phyloP scores from a whole-genome alignment of 2,797 vertebrate genomes.

The Sebastes iracundus region DNA sequence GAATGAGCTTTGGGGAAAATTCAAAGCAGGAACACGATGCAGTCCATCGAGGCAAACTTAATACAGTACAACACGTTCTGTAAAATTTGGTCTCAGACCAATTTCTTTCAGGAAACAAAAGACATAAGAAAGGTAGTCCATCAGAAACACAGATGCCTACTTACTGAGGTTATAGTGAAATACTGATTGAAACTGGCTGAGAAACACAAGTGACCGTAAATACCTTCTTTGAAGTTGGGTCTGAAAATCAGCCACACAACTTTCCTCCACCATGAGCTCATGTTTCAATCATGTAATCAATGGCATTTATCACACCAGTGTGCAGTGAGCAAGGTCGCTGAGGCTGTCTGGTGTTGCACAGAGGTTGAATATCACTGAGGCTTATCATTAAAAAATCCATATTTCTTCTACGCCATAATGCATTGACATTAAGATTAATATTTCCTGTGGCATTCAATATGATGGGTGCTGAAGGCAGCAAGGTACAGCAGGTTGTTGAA shows the following conservation, averaged over 20 bases:
- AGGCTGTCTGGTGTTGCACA: conserved; percentile 5
- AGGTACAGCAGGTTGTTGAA: neutral
- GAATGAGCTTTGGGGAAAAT: conserved; percentile 22
- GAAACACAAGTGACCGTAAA: neutral
- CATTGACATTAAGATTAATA: neutral
- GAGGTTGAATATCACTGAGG: conserved; percentile 12
- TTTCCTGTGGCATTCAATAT: conserved; percentile 8
- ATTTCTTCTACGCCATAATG: conserved; percentile 1
- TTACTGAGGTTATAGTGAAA: conserved; percentile 1
- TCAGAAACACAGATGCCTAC: neutral
- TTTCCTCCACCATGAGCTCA: conserved; percentile 32
- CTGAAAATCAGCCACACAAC: conserved; percentile 27
- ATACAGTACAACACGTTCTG: neutral
- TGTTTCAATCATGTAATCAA: conserved; percentile 75
- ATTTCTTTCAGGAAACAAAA: conserved; percentile 10
- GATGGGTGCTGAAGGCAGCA: neutral
- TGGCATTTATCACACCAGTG: conserved; percentile 43
- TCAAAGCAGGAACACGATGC: conserved; percentile 7
- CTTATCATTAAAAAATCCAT: conserved; percentile 20
- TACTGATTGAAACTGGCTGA: neutral
- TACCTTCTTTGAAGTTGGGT: neutral
- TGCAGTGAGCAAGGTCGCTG: neutral
- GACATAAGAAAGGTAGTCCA: conserved; percentile 4
- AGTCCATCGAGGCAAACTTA: neutral
- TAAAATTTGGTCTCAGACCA: neutral